A percentile compares a stretch with the other conserved stretches of the same genome.
Evolutionary conservation across 2,888 invertebrate genomes (phyloP).

Genomic region (Machimus rusticus): DNA sequence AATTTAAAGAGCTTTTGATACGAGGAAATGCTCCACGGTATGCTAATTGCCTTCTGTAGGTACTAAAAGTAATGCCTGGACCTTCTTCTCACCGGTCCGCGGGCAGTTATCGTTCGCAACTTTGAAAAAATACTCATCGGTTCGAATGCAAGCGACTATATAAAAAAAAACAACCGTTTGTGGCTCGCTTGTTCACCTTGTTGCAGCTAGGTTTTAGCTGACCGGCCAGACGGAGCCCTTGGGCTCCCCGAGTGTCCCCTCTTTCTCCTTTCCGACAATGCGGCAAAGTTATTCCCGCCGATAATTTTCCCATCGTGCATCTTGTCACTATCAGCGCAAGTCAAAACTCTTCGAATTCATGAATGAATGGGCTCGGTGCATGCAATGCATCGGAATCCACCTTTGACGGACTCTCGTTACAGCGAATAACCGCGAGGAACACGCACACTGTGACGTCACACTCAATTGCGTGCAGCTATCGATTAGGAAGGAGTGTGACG

Average conservation of each 20-base stretch:
- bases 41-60: background rate
- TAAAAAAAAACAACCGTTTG: background rate
- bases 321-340: slow-evolving; percentile 34
- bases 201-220: background rate
- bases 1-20: slow-evolving; percentile 34
- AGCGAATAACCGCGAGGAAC: background rate
- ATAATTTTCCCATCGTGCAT: slow-evolving; percentile 35
- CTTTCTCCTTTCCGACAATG: background rate
- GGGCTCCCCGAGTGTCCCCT: background rate
- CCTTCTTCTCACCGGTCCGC: background rate
- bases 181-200: background rate
- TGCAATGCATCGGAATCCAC: slow-evolving; percentile 29
- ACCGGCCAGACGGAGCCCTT: background rate
- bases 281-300: background rate
- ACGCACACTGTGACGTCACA: slow-evolving; percentile 38
- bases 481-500: slow-evolving; percentile 36
- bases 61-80: background rate
- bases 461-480: slow-evolving; percentile 39
- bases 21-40: background rate
- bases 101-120: background rate
- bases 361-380: slow-evolving; percentile 36
- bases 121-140: background rate
- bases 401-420: slow-evolving; percentile 30
- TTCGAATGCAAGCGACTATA: background rate
- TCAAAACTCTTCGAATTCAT: slow-evolving; percentile 33